phyloP scores from a whole-genome alignment of 2,113 vertebrate genomes.

The Notothenia coriiceps region DNA sequence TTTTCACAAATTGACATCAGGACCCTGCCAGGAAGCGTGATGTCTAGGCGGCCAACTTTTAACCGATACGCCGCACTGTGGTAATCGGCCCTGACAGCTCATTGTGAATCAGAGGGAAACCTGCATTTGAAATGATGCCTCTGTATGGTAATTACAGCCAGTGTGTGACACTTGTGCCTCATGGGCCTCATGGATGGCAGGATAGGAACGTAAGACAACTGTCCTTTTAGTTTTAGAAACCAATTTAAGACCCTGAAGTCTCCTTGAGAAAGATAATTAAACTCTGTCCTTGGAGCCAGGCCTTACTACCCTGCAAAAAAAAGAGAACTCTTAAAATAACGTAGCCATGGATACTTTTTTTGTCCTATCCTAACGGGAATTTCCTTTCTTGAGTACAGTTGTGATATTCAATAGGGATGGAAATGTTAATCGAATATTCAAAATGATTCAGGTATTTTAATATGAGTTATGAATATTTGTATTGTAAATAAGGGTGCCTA shows the following conservation, averaged over 20 bases:
- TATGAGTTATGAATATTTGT: too few species aligned
- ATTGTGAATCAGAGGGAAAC: conserved; percentile 40
- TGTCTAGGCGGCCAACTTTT: conserved; percentile 46
- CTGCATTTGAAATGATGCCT: conserved; percentile 24
- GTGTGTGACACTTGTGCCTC: conserved; percentile 45
- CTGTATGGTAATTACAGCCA: conserved; percentile 42
- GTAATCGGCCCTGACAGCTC: conserved; percentile 58
- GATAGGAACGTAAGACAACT: conserved; percentile 3
- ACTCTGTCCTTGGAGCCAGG: conserved; percentile 5
- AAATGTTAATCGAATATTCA: too few species aligned
- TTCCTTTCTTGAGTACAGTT: conserved; percentile 12
- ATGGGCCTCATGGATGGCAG: conserved; percentile 2
- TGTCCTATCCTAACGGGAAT: conserved; percentile 6
- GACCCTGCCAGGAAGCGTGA: conserved; percentile 36
- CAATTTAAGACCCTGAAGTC: background rate
- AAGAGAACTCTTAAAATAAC: conserved; percentile 2
- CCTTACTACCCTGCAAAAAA: conserved; percentile 6
- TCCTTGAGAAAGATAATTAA: conserved; percentile 46
- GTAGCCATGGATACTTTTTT: conserved; percentile 5
- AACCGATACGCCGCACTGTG: conserved; percentile 27
- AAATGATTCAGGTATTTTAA: too few species aligned
- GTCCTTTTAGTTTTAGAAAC: conserved; percentile 31
- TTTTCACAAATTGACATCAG: conserved; percentile 58
- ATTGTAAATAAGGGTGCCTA: too few species aligned
- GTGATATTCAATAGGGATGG: background rate